Evolutionary conservation across 2,113 vertebrate species (phyloP).

Genomic region (Psilopsiagon aurifrons): DNA sequence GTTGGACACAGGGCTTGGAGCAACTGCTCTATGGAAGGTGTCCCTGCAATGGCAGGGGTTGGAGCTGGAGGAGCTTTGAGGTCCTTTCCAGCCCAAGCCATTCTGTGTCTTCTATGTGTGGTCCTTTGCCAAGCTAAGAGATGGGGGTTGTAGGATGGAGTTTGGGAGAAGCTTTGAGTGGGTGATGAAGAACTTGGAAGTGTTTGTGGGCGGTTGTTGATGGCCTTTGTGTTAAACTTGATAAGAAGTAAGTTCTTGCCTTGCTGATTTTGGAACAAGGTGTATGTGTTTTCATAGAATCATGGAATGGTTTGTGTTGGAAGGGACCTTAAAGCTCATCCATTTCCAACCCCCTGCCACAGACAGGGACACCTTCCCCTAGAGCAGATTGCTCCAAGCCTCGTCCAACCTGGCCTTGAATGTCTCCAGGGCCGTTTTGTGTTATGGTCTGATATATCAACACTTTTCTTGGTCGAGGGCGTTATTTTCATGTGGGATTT

Average conservation of each 20-base stretch:
- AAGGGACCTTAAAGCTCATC: background rate
- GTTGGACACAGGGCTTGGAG: background rate
- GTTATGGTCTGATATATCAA: background rate
- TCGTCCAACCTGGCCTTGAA: accelerated
- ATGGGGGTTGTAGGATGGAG: background rate
- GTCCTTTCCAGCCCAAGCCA: background rate
- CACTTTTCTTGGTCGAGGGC: background rate
- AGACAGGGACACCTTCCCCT: background rate
- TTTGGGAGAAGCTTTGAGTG: background rate
- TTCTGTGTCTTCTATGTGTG: background rate
- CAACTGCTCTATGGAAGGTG: background rate
- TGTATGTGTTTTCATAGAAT: background rate
- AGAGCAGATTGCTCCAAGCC: accelerated
- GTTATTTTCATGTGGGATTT: background rate
- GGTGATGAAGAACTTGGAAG: background rate
- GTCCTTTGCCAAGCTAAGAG: background rate
- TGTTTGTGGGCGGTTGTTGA: background rate
- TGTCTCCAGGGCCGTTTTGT: background rate
- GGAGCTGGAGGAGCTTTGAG: background rate
- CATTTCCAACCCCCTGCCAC: background rate
- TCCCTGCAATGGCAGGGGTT: background rate
- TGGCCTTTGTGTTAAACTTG: background rate
- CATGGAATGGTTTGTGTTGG: background rate
- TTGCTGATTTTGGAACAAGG: background rate
- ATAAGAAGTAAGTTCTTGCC: background rate